phyloP scores from a whole-genome alignment of 37 sponge, comb jelly and placozoan genomes.

The Halichondria panicea region DNA sequence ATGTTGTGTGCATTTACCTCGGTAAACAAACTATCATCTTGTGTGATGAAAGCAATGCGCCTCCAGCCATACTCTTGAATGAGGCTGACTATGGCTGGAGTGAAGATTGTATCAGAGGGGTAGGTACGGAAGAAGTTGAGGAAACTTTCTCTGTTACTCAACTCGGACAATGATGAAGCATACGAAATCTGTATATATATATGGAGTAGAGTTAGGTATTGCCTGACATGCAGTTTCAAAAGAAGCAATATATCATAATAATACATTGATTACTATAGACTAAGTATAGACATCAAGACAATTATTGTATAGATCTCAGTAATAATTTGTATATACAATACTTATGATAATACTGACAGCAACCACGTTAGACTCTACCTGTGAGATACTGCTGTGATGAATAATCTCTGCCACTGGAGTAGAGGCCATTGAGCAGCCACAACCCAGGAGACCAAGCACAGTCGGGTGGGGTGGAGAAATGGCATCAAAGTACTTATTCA shows the following conservation, averaged over 20 bases:
- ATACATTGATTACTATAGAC: too few species aligned
- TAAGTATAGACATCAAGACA: too few species aligned
- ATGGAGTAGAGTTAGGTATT: not conserved
- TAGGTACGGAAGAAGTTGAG: constrained; percentile 13
- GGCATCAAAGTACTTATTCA: constrained; percentile 12
- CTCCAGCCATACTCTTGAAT: constrained; percentile 17
- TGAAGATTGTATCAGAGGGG: constrained; percentile 1
- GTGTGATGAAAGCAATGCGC: constrained; percentile 12
- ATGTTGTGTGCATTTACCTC: too few species aligned
- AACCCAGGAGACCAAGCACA: constrained; percentile 20
- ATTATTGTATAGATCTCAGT: too few species aligned
- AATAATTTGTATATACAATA: too few species aligned
- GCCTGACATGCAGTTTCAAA: too few species aligned
- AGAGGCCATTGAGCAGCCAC: constrained; percentile 38
- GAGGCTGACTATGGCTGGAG: constrained; percentile 4
- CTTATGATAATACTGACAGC: not conserved
- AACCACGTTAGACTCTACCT: constrained; percentile 18
- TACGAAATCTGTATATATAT: constrained; percentile 13
- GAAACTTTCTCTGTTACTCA: constrained; percentile 24
- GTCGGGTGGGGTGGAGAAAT: not conserved
- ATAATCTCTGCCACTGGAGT: constrained; percentile 33
- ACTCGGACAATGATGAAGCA: not conserved
- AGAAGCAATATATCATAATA: too few species aligned
- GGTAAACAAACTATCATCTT: constrained; percentile 5
- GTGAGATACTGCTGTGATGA: constrained; percentile 37